A percentile compares a stretch with the other conserved stretches of the same genome.
phyloP scores from a whole-genome alignment of 1,140 invertebrate species.

The Berghia stephanieae region DNA sequence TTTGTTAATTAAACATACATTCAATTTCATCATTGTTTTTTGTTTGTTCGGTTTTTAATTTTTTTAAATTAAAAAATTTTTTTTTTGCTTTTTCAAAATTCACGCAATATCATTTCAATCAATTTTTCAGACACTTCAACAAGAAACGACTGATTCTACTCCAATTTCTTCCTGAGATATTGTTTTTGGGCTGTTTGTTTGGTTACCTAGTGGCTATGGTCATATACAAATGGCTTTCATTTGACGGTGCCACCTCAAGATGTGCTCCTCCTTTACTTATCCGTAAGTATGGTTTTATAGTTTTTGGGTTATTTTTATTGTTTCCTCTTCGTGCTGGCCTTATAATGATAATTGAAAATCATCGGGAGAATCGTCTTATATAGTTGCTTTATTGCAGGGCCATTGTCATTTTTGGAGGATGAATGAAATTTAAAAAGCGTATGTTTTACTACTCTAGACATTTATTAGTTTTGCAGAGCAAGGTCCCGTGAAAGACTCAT shows the following conservation, averaged over 20 bases:
- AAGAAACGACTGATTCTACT: constrained; percentile 81
- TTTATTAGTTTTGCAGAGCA: too few species aligned
- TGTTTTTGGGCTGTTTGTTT: constrained; percentile 90
- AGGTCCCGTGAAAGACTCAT: too few species aligned
- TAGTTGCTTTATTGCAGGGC: too few species aligned
- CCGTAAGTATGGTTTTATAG: constrained; percentile 57
- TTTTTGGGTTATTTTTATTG: background rate
- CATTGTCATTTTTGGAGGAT: too few species aligned
- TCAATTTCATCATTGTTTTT: too few species aligned
- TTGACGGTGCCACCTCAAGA: constrained; percentile 48
- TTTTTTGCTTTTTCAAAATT: too few species aligned
- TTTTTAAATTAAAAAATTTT: too few species aligned
- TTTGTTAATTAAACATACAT: too few species aligned
- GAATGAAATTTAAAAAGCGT: too few species aligned
- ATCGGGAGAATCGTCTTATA: background rate
- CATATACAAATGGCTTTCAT: constrained; percentile 87
- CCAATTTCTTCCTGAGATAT: constrained; percentile 91
- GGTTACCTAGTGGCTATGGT: constrained; percentile 90
- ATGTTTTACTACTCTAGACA: too few species aligned
- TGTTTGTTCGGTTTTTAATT: too few species aligned
- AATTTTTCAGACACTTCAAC: constrained; percentile 75
- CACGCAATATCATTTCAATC: background rate
- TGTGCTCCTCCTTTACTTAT: constrained; percentile 74
- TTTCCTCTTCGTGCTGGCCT: background rate
- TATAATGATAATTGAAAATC: background rate